Percentiles rank a stretch among this genome's conserved stretches.
phyloP scores from a whole-genome alignment of 2,797 vertebrate species.

The Gambelia wislizenii region DNA sequence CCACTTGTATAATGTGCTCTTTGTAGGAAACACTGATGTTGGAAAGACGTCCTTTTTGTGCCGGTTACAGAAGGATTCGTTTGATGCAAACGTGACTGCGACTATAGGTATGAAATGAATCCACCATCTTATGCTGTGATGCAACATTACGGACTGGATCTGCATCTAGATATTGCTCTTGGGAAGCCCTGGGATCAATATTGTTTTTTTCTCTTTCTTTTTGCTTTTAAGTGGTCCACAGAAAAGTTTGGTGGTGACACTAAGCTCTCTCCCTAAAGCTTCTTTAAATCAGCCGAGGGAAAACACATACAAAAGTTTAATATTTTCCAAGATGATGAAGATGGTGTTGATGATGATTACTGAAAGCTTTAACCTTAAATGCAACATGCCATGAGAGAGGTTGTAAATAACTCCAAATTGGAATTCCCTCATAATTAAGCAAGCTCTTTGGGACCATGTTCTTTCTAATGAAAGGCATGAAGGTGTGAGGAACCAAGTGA shows the following conservation, averaged over 20 bases:
- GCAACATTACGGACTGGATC: background rate
- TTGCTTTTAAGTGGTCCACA: background rate
- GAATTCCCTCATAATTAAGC: background rate
- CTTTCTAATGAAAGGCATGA: background rate
- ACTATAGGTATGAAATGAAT: conserved; percentile 85
- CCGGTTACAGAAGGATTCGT: conserved; percentile 82
- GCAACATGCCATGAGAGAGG: background rate
- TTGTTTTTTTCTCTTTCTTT: background rate
- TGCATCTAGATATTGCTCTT: background rate
- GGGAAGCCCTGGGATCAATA: background rate
- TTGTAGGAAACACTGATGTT: conserved; percentile 90
- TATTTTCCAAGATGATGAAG: background rate
- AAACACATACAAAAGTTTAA: background rate
- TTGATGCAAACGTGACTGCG: conserved; percentile 75
- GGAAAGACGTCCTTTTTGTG: conserved; percentile 94
- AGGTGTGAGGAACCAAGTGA: background rate
- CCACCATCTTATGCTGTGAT: background rate
- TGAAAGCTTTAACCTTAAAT: background rate
- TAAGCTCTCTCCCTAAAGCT: background rate
- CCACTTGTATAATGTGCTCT: conserved; percentile 86
- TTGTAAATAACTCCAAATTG: background rate
- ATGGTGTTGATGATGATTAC: background rate
- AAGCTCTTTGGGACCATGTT: background rate
- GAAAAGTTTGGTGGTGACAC: background rate
- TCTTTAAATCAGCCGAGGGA: background rate